Conservation (phyloP, 2,113 vertebrate genomes). For the Spea bombifrons region DNA sequence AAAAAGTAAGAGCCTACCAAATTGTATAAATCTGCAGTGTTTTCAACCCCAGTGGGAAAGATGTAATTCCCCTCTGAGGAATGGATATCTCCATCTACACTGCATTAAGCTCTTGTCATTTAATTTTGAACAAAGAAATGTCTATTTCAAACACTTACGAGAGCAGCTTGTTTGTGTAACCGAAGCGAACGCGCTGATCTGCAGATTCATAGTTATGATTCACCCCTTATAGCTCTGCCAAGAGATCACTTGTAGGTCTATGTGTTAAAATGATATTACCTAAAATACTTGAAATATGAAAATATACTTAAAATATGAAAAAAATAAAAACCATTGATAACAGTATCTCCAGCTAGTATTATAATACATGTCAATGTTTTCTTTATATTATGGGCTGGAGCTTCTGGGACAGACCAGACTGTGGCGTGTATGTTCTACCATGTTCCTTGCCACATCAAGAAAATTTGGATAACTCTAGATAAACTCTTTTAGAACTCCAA, state of each 20-base stretch:
- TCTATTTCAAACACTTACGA: constrained; percentile 17
- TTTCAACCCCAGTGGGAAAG: constrained; percentile 10
- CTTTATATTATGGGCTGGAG: too few species aligned
- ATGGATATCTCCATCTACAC: constrained; percentile 26
- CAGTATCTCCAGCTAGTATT: too few species aligned
- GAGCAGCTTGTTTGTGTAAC: not conserved
- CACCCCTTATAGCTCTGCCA: not conserved
- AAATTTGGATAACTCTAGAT: too few species aligned
- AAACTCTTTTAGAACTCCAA: too few species aligned
- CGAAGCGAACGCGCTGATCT: not conserved
- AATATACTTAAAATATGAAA: too few species aligned
- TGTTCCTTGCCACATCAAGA: too few species aligned
- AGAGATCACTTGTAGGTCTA: not conserved
- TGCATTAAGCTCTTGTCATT: constrained; percentile 32
- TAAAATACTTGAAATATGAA: not conserved
- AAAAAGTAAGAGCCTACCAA: constrained; percentile 19
- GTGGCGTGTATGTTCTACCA: too few species aligned
- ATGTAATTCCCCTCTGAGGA: not conserved
- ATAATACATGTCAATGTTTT: too few species aligned
- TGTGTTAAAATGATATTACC: not conserved
- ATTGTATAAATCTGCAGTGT: constrained; percentile 11
- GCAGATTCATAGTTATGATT: not conserved
- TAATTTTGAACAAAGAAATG: constrained; percentile 21
- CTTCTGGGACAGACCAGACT: too few species aligned
- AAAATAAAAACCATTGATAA: too few species aligned